Conservation (phyloP, 2,797 vertebrate genomes). For the Hemibagrus guttatus region DNA sequence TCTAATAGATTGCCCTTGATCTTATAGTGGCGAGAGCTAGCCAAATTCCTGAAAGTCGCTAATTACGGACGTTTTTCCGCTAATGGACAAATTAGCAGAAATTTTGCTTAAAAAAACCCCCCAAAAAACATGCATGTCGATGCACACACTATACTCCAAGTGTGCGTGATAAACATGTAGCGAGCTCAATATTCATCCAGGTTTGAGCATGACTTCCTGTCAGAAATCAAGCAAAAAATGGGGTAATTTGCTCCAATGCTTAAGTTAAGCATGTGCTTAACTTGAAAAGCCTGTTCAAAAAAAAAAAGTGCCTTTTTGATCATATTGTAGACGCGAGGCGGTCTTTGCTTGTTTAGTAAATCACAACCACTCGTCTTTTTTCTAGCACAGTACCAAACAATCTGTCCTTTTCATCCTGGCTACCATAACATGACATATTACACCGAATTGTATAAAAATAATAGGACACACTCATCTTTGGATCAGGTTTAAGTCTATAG, state of each 20-base stretch:
- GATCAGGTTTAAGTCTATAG: neutral
- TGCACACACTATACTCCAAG: neutral
- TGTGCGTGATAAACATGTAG: neutral
- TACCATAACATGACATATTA: neutral
- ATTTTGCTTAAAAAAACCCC: neutral
- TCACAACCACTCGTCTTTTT: neutral
- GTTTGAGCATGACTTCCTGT: neutral
- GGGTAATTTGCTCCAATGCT: neutral
- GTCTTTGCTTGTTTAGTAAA: neutral
- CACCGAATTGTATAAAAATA: neutral
- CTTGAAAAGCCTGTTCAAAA: neutral
- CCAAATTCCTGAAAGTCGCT: conserved; percentile 52
- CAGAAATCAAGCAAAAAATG: neutral
- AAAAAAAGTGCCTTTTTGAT: neutral
- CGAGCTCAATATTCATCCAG: neutral
- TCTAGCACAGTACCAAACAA: neutral
- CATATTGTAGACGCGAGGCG: neutral
- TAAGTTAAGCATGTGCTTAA: neutral
- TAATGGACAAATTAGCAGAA: neutral
- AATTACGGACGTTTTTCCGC: neutral
- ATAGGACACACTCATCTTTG: neutral
- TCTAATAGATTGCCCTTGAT: conserved; percentile 66
- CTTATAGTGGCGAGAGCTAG: conserved; percentile 63
- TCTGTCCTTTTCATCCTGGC: neutral
- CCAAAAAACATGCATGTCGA: neutral